Base-by-base conservation (phyloP, 1,140 invertebrate genomes). In the Rhopalosiphum maidis region DNA sequence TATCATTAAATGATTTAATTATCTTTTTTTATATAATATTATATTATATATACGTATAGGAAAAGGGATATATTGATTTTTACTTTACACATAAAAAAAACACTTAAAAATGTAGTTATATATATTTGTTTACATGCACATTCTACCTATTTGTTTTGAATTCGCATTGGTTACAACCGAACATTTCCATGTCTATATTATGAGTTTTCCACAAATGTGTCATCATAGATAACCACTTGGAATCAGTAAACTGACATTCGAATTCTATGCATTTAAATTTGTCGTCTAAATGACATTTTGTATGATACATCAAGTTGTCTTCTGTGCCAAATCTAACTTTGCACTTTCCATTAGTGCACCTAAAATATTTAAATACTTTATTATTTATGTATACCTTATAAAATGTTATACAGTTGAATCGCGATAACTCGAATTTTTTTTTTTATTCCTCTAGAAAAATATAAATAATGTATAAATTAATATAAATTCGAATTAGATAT, bases 181-280 rank as follows among this genome's bases (percentile, higher is more conserved):
- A 97, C 48, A 98, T 95, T 94, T 98, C 97, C 95, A 97, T 96
- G 94, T 98, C 97, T n/a, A 98, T 96, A 82, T 96, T 95, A 95
- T 98, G 97, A 0, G 95, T 94, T 88, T 96, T 96, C 97, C 97
- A 98, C n/a, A 98, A 95, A 95, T 98, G 97, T 41, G 96, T 96
- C 43, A 96, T 96, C n/a, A 98, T 94, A 6, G 96, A 95, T 90
- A 96, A 96, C 96, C 97, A 97, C 30, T 95, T 95, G 0, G 94
- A 60, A 93, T 94, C 94, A 87, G 93, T 94, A 51, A 91, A 90
- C 4, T 55, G 43, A 43, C 93, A 93, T 68, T 93, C 93, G 54
- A 54, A 85, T 86, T 93, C 91, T 15, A 30, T 30, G 18, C 91
- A 93, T 86, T 25, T 83, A 93, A 54, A 93, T 86, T 30, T 41